These are phyloP conservation scores for Heterotilapia buettikoferi DNA, from an alignment of 2,113 vertebrate genomes.

Conservation along the genomic window DNA sequence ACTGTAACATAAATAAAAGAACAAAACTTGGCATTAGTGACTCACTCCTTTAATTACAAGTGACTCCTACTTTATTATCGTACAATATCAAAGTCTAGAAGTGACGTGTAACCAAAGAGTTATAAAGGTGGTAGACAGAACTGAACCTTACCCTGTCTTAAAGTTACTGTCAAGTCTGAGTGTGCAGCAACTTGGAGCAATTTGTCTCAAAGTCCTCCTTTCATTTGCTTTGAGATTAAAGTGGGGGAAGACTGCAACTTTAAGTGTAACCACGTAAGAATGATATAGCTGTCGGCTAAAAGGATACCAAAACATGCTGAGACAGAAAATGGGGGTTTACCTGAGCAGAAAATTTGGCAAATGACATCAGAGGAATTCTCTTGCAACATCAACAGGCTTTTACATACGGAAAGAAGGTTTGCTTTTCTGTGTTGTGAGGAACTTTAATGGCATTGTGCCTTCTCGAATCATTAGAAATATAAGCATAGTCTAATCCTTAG, in stretches of 20 bases:
- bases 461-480: not conserved
- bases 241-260: not conserved
- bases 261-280: not conserved
- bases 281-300: not conserved
- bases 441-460: not conserved
- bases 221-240: not conserved
- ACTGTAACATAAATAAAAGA: not conserved
- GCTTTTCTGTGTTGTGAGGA: not conserved
- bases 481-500: not conserved
- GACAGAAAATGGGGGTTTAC: conserved; percentile 12
- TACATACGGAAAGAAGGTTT: not conserved
- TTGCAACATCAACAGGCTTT: not conserved
- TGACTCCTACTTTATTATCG: not conserved
- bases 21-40: not conserved
- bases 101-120: not conserved
- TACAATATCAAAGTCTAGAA: not conserved
- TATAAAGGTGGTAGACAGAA: not conserved
- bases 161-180: not conserved
- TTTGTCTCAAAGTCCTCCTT: not conserved
- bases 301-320: not conserved
- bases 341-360: not conserved
- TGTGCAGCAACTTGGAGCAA: not conserved
- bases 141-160: not conserved
- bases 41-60: not conserved
- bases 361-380: not conserved